Evolutionary conservation across 53 echinoderm and acorn worm species (phyloP).

Genomic region (Stichopus horrens): DNA sequence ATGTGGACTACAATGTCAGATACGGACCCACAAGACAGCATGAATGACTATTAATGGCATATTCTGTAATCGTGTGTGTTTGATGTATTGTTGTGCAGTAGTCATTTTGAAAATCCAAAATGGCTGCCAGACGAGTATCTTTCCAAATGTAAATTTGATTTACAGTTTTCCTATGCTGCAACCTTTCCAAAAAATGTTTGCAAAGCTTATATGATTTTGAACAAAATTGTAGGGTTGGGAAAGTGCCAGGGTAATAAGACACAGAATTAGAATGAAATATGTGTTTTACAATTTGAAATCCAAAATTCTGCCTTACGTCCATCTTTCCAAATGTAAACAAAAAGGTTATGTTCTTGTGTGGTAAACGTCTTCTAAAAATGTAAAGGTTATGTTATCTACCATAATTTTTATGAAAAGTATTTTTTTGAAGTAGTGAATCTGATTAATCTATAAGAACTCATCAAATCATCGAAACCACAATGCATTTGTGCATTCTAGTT

Average conservation of each 20-base stretch:
- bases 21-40: constrained; percentile 41
- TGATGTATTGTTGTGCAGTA: constrained; percentile 4
- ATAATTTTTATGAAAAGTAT: not conserved
- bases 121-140: not conserved
- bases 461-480: too few relatives aligned
- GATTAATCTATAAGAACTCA: not conserved
- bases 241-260: not conserved
- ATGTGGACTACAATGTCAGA: constrained; percentile 6
- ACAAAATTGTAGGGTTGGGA: constrained; percentile 3
- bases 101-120: constrained; percentile 34
- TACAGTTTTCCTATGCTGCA: not conserved
- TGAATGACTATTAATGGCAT: not conserved
- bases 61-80: constrained; percentile 20
- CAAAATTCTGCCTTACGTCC: constrained; percentile 11
- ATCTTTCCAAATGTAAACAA: constrained; percentile 32
- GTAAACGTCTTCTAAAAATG: not conserved
- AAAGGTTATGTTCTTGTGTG: not conserved
- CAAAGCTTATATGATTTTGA: constrained; percentile 6
- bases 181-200: constrained; percentile 20
- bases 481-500: not conserved
- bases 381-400: not conserved
- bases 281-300: not conserved
- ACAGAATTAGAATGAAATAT: constrained; percentile 24
- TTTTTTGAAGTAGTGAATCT: not conserved
- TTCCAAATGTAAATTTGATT: not conserved